phyloP scores from a whole-genome alignment of 35 echinoderm and acorn worm genomes.

The Antedon bifida region DNA sequence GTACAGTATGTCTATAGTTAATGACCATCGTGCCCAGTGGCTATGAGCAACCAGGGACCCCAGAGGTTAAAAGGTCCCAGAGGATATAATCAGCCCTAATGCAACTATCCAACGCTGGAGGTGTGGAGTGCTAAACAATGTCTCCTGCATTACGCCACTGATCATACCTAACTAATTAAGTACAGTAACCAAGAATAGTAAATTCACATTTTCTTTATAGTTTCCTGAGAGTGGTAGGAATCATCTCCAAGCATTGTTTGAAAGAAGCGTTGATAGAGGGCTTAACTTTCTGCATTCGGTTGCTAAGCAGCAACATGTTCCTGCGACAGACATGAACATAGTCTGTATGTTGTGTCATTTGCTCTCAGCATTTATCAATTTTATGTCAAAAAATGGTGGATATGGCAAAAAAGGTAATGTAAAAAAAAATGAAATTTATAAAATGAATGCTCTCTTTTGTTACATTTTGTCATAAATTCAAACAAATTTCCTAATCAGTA shows the following conservation, averaged over 20 bases:
- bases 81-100: no score
- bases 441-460: background rate
- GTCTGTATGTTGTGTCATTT: constrained; percentile 62
- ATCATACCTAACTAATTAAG: no score
- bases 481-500: no score
- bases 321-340: constrained; percentile 54
- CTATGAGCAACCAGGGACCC: no score
- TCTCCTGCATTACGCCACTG: no score
- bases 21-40: no score
- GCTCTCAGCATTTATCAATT: constrained; percentile 63
- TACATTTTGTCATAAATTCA: no score
- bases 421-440: background rate
- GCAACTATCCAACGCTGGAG: no score
- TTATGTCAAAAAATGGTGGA: constrained; percentile 74
- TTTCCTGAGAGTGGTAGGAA: constrained; percentile 77
- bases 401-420: constrained; percentile 59
- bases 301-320: constrained; percentile 43
- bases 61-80: no score
- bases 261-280: constrained; percentile 81
- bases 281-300: constrained; percentile 40
- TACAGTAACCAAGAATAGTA: no score
- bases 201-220: constrained; percentile 4
- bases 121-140: no score
- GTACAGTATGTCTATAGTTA: no score
- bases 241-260: constrained; percentile 63